These are phyloP conservation scores for Pedetes capensis DNA, from an alignment of 2,113 vertebrate genomes.

Conservation along the genomic window DNA sequence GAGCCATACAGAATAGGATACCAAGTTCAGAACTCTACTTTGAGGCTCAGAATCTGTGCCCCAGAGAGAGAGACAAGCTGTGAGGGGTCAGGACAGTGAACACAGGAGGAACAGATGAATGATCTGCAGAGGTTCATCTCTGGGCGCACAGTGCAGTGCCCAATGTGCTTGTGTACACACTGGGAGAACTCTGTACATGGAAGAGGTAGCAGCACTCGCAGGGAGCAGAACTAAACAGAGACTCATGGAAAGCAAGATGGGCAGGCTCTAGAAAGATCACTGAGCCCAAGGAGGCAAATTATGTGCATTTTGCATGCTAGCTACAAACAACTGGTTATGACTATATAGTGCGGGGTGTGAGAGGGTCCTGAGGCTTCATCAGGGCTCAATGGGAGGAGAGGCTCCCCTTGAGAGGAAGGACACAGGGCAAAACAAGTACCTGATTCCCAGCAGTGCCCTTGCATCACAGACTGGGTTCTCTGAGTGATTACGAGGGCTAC, in stretches of 20 bases:
- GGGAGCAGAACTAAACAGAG: background rate
- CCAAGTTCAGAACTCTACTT: background rate
- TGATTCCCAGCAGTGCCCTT: background rate
- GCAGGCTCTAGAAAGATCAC: background rate
- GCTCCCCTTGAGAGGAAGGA: background rate
- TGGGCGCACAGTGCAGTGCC: background rate
- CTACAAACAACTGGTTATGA: background rate
- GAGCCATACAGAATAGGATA: background rate
- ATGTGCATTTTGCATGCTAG: background rate
- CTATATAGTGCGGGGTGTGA: background rate
- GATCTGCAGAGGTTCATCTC: background rate
- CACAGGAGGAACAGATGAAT: background rate
- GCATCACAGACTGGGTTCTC: background rate
- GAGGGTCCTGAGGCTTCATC: background rate
- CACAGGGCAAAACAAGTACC: background rate
- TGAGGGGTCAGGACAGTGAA: background rate
- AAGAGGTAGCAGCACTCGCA: background rate
- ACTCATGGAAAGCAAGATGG: background rate
- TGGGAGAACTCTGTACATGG: background rate
- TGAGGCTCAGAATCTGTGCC: background rate
- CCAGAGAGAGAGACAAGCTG: background rate
- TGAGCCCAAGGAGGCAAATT: background rate
- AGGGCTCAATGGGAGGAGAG: background rate
- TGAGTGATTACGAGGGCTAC: background rate
- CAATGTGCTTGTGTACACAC: background rate